Evolutionary conservation across 2,113 vertebrate species (phyloP).

Genomic region (Abramis brama): DNA sequence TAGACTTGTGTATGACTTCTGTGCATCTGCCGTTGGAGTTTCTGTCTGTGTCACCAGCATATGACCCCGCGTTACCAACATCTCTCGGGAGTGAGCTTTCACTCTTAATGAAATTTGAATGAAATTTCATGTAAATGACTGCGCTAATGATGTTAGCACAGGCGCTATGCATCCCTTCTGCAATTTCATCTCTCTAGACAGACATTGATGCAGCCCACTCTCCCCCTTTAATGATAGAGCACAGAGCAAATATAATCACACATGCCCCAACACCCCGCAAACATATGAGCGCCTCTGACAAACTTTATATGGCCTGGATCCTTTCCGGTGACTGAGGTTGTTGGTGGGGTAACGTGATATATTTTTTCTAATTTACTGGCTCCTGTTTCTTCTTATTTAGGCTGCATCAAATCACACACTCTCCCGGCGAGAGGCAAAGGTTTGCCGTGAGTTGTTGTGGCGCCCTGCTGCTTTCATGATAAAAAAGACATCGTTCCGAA

Average conservation of each 20-base stretch:
- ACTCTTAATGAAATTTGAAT: constrained; percentile 49
- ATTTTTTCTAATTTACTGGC: constrained; percentile 16
- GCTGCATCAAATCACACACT: constrained; percentile 47
- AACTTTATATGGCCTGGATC: constrained; percentile 20
- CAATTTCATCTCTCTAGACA: constrained; percentile 49
- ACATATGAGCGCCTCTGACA: constrained; percentile 3
- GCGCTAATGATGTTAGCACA: constrained; percentile 39
- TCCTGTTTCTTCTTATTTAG: constrained; percentile 50
- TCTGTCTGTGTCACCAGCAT: constrained; percentile 31
- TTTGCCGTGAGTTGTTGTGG: constrained; percentile 5
- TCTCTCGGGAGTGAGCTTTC: constrained; percentile 28
- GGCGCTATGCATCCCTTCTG: constrained; percentile 26
- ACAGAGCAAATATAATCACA: constrained; percentile 41
- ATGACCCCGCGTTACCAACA: constrained; percentile 22
- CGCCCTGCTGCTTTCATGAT: constrained; percentile 48
- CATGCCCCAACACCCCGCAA: constrained; percentile 42
- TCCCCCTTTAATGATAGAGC: constrained; percentile 43
- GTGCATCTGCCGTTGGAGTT: not conserved
- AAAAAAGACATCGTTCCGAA: constrained; percentile 37
- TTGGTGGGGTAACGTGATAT: constrained; percentile 23
- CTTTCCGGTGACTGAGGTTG: constrained; percentile 23
- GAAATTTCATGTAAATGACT: constrained; percentile 48
- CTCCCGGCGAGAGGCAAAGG: constrained; percentile 30
- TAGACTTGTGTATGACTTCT: not conserved
- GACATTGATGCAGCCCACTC: constrained; percentile 45